Conservation (phyloP, 2,888 invertebrate species). For the Torymus texanus region DNA sequence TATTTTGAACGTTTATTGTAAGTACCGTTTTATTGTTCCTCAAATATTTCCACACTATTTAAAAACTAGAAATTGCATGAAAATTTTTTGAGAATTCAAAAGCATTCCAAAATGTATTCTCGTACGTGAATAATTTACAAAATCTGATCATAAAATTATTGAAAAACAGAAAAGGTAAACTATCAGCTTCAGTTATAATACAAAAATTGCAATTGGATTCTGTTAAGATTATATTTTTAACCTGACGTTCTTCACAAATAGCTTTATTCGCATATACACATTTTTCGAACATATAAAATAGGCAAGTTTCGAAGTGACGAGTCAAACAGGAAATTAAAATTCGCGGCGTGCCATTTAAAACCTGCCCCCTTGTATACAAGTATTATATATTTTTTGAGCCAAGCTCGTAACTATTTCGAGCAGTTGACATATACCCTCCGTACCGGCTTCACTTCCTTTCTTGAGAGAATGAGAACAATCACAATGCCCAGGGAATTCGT, state of each 20-base stretch:
- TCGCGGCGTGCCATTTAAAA: background rate
- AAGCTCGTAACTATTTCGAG: background rate
- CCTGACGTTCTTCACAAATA: background rate
- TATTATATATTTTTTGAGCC: constrained; percentile 20
- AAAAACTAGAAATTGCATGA: background rate
- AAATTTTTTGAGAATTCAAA: background rate
- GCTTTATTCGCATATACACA: background rate
- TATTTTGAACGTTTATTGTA: too few species aligned
- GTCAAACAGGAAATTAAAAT: constrained; percentile 38
- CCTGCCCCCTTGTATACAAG: background rate
- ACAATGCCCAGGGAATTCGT: background rate
- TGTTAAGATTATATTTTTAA: constrained; percentile 30
- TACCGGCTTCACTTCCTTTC: too few species aligned
- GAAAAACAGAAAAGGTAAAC: too few species aligned
- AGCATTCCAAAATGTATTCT: too few species aligned
- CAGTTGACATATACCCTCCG: too few species aligned
- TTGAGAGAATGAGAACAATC: background rate
- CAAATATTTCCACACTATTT: too few species aligned
- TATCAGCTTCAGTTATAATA: too few species aligned
- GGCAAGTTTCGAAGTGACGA: background rate
- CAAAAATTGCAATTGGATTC: background rate
- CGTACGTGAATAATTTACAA: too few species aligned
- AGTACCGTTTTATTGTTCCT: too few species aligned
- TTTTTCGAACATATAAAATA: background rate
- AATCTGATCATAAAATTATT: too few species aligned